Percentiles rank a stretch among this genome's conserved stretches.
These are phyloP conservation scores for Hemibagrus wyckioides DNA, from an alignment of 2,113 vertebrate genomes.

Conservation along the genomic window DNA sequence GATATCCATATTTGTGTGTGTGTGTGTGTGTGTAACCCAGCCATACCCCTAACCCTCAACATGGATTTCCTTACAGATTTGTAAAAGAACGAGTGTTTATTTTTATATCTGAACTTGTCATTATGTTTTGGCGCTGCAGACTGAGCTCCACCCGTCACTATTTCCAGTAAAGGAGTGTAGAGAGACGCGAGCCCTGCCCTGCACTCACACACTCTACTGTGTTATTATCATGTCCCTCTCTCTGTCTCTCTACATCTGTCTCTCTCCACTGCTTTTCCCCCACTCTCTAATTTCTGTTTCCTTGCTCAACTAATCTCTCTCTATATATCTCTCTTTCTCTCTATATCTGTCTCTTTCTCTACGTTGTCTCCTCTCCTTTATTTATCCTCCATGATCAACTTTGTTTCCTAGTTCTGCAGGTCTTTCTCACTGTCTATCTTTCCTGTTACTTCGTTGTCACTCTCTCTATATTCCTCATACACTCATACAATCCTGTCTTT, in stretches of 20 bases:
- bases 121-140: slow-evolving; percentile 59
- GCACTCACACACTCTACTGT: slow-evolving; percentile 32
- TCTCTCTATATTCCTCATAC: slow-evolving; percentile 8
- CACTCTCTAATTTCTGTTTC: not conserved
- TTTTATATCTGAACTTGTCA: slow-evolving; percentile 70
- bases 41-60: slow-evolving; percentile 58
- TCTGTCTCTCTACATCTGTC: slow-evolving; percentile 24
- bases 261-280: not conserved
- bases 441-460: not conserved
- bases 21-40: slow-evolving; percentile 28
- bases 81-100: slow-evolving; percentile 56
- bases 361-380: too few species aligned
- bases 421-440: not conserved
- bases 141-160: slow-evolving; percentile 52
- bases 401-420: not conserved
- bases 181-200: slow-evolving; percentile 29
- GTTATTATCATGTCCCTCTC: slow-evolving; percentile 46
- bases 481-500: not conserved
- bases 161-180: slow-evolving; percentile 42
- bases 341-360: too few species aligned
- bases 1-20: too few species aligned
- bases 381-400: too few species aligned
- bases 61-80: slow-evolving; percentile 55
- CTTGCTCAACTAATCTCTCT: not conserved
- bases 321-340: not conserved